Conservation (phyloP, 2,888 invertebrate species). For the Drosophila formosana region DNA sequence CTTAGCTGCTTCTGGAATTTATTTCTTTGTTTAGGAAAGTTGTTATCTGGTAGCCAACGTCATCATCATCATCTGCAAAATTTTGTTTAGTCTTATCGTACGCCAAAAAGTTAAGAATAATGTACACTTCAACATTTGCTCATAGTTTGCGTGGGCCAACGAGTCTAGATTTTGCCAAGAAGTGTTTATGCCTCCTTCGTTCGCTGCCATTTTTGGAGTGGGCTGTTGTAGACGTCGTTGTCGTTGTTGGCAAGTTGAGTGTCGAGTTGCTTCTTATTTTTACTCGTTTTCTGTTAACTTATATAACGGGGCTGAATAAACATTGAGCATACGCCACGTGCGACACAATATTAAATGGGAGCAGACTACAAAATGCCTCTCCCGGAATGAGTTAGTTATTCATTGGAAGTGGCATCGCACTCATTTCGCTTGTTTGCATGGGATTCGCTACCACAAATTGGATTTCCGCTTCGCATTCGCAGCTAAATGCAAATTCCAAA, state of each 20-base stretch:
- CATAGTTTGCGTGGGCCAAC: slow-evolving; percentile 56
- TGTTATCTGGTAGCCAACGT: slow-evolving; percentile 52
- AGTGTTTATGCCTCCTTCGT: slow-evolving; percentile 21
- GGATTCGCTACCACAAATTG: slow-evolving; percentile 60
- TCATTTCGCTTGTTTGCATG: slow-evolving; percentile 38
- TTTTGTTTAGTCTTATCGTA: slow-evolving; percentile 66
- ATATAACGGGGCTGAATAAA: slow-evolving; percentile 40
- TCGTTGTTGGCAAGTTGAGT: slow-evolving; percentile 9
- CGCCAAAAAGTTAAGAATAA: slow-evolving; percentile 69
- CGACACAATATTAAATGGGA: slow-evolving; percentile 32
- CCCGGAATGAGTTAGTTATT: slow-evolving; percentile 49
- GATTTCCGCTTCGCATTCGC: slow-evolving; percentile 39
- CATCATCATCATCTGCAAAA: slow-evolving; percentile 53
- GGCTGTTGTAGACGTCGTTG: background rate
- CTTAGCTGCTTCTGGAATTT: background rate
- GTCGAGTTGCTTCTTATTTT: slow-evolving; percentile 24
- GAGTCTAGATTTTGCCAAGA: slow-evolving; percentile 1
- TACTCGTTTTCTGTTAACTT: slow-evolving; percentile 23
- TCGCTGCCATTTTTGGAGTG: background rate
- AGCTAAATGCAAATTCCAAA: slow-evolving; percentile 49
- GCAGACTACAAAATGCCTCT: slow-evolving; percentile 1
- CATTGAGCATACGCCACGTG: slow-evolving; percentile 50
- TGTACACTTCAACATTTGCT: slow-evolving; percentile 65
- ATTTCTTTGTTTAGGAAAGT: slow-evolving; percentile 31
- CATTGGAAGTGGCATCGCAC: slow-evolving; percentile 43